Percentiles rank a stretch among this genome's conserved stretches.
These are phyloP conservation scores for Sarcophaga caerulescens DNA, from an alignment of 2,888 invertebrate genomes.

Conservation along the genomic window DNA sequence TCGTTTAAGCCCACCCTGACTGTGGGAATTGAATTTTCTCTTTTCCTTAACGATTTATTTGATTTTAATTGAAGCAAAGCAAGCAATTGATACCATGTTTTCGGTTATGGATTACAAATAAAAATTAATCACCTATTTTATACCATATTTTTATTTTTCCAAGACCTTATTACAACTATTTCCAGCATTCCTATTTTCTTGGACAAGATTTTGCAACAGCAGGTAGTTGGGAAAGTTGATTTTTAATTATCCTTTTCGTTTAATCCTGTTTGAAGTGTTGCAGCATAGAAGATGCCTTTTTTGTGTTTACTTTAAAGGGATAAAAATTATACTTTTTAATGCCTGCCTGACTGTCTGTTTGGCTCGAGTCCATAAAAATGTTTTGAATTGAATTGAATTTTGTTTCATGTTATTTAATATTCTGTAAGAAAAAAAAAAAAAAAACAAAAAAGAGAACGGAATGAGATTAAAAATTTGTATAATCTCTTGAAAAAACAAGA, in stretches of 20 bases:
- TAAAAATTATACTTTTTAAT: constrained; percentile 60
- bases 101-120: not conserved
- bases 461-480: constrained; percentile 53
- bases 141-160: too few species aligned
- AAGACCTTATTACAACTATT: not conserved
- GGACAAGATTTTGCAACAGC: constrained; percentile 28
- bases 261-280: constrained; percentile 2
- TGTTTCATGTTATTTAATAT: not conserved
- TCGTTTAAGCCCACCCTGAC: not conserved
- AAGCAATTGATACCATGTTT: constrained; percentile 7
- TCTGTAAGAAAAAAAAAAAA: not conserved
- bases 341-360: constrained; percentile 34
- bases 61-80: constrained; percentile 46
- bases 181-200: not conserved
- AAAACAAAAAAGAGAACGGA: too few species aligned
- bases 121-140: constrained; percentile 4
- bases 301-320: constrained; percentile 25
- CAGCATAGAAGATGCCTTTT: not conserved
- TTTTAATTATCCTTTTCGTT: not conserved
- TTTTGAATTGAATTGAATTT: not conserved
- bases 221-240: constrained; percentile 23
- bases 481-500: constrained; percentile 76
- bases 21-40: constrained; percentile 3
- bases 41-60: not conserved
- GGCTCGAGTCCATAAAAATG: constrained; percentile 74